Evolutionary conservation across 2,113 vertebrate species (phyloP).

Genomic region (Varanus komodoensis): DNA sequence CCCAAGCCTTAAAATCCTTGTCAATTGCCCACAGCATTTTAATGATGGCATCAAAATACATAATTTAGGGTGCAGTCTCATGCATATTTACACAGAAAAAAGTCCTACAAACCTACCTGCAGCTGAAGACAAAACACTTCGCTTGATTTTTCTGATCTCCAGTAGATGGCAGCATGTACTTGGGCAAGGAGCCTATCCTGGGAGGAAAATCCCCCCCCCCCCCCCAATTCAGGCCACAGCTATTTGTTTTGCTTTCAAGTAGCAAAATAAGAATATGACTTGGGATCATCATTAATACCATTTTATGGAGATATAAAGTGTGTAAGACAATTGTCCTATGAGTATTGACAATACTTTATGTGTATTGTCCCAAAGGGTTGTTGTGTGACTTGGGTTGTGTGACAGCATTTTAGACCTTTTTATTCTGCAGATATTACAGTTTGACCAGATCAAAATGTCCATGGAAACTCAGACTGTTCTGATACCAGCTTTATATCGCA

Average conservation of each 20-base stretch:
- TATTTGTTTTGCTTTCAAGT: constrained; percentile 30
- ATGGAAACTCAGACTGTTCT: neutral
- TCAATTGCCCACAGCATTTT: neutral
- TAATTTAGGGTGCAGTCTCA: neutral
- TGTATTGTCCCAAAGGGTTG: neutral
- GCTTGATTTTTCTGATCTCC: constrained; percentile 54
- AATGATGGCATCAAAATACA: neutral
- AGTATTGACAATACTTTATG: too few species aligned
- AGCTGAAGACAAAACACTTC: neutral
- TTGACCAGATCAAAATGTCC: neutral
- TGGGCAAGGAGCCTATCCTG: constrained; percentile 37
- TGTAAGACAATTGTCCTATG: too few species aligned
- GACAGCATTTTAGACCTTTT: neutral
- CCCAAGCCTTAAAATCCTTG: neutral
- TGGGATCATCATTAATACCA: neutral
- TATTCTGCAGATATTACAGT: neutral
- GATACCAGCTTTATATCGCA: neutral
- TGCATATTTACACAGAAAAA: too few species aligned
- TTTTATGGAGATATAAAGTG: neutral
- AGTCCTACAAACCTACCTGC: neutral
- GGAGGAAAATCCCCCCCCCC: neutral
- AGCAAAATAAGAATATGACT: neutral
- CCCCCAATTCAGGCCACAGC: neutral
- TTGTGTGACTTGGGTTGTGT: neutral
- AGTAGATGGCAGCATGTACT: constrained; percentile 70